Base-by-base conservation (phyloP, 2,888 invertebrate species). In the Hemistola chrysoprasaria region DNA sequence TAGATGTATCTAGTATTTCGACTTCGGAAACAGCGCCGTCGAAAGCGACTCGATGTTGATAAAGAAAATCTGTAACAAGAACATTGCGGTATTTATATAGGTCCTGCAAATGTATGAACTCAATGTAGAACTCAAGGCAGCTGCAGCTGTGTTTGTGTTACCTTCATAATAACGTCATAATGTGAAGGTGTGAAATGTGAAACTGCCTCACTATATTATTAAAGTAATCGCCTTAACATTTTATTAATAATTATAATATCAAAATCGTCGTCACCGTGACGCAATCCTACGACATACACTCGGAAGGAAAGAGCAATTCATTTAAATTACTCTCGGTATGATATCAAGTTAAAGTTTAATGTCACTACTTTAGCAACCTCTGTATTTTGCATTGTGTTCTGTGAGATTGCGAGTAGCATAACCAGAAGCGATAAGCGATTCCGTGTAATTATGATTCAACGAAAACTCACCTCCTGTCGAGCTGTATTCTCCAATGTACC, bases 401-500 rank as follows among this genome's bases (percentile, higher is more conserved):
- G n/a, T 20, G 27, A 31, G 25, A 33, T 33, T 33, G 28, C 26
- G 29, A 38, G 28, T 26, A 36, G 37, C 33, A 28, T 36, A 22
- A 24, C 38, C 43, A 38, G 38, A 34, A 44, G 43, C 38, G 38
- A 44, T 44, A 44, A 39, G 43, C 30, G 16, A 11, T 44, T 44
- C 34, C 6, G 30, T 30, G 30, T 44, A 39, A 30, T 30, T 29
- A 37, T 31, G 32, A 26, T 34, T 40, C 29, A 27, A 11, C 22
- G 11, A 8, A 32, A 50, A 91, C 93, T 92, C 76, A 94, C 94
- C 94, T 79, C 93, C 93, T 59, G 93, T 93, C 47, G 94, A 94
- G 83, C 94, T 94, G 88, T 94, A 94, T 90, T 94, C 94, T 57
- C 94, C 94, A 68, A 94, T 94, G 78, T 94, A 94, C 63, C 94